Evolutionary conservation across 64 coral and sea anemone species (phyloP).

Genomic region (Montipora efflorescens): DNA sequence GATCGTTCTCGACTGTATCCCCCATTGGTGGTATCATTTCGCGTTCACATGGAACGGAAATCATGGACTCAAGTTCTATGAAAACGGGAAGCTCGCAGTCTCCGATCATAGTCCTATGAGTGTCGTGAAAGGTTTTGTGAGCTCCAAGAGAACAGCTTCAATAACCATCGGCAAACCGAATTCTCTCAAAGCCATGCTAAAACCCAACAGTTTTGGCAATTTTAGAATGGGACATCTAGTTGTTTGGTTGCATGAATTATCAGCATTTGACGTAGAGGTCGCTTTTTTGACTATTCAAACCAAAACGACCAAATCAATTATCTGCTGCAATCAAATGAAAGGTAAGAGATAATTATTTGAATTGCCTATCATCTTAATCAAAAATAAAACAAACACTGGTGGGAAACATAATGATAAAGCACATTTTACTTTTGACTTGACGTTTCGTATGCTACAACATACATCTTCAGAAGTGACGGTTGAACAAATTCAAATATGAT

Average conservation of each 20-base stretch:
- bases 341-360: conserved; percentile 27
- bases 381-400: no score
- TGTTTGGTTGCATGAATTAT: conserved; percentile 74
- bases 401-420: no score
- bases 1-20: conserved; percentile 65
- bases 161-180: conserved; percentile 77
- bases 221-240: conserved; percentile 82
- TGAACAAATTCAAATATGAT: no score
- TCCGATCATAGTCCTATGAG: conserved; percentile 13
- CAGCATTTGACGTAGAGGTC: conserved; percentile 68
- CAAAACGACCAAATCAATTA: conserved; percentile 46
- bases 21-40: conserved; percentile 83
- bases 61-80: conserved; percentile 82
- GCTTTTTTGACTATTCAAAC: conserved; percentile 60
- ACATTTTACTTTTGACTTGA: no score
- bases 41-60: conserved; percentile 72
- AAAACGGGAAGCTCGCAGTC: conserved; percentile 69
- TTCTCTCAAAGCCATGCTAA: neutral
- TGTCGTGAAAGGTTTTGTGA: neutral
- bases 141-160: neutral
- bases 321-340: conserved; percentile 79
- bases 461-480: no score
- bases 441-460: no score
- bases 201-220: conserved; percentile 1
- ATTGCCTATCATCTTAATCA: no score